phyloP scores from a whole-genome alignment of 2,888 invertebrate species.

The Epinotia nisella region DNA sequence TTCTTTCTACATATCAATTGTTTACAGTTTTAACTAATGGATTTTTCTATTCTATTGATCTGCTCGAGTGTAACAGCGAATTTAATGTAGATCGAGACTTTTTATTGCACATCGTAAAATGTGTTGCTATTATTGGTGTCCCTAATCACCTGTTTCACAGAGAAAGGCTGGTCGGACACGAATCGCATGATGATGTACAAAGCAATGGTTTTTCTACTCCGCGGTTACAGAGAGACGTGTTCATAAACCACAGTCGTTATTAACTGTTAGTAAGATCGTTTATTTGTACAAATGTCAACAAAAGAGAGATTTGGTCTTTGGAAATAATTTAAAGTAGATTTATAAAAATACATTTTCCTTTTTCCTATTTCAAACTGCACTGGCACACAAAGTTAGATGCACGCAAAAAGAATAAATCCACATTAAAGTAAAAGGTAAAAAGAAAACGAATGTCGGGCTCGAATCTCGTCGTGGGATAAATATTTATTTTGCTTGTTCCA shows the following conservation, averaged over 20 bases:
- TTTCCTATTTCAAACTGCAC: too few relatives aligned
- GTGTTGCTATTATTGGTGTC: constrained; percentile 10
- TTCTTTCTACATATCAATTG: too few relatives aligned
- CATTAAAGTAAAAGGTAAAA: too few relatives aligned
- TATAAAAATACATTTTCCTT: too few relatives aligned
- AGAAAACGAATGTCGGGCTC: too few relatives aligned
- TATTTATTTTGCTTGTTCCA: too few relatives aligned
- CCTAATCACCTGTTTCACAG: constrained; percentile 35
- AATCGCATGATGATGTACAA: constrained; percentile 34
- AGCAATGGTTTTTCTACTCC: constrained; percentile 34
- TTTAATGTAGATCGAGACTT: not conserved
- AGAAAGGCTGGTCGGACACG: constrained; percentile 36
- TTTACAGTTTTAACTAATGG: too few relatives aligned
- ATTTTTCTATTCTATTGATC: not conserved
- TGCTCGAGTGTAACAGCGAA: not conserved
- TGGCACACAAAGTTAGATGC: too few relatives aligned
- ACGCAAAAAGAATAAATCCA: too few relatives aligned
- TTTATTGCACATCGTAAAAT: constrained; percentile 16
- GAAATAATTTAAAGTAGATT: too few relatives aligned
- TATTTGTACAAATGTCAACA: not conserved
- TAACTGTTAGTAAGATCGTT: constrained; percentile 3
- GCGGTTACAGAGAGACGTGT: constrained; percentile 28
- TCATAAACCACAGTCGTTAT: constrained; percentile 26
- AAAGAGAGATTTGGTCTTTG: not conserved
- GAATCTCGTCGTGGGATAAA: too few relatives aligned